Conservation (phyloP, 2,113 vertebrate genomes). For the Gallinago media region DNA sequence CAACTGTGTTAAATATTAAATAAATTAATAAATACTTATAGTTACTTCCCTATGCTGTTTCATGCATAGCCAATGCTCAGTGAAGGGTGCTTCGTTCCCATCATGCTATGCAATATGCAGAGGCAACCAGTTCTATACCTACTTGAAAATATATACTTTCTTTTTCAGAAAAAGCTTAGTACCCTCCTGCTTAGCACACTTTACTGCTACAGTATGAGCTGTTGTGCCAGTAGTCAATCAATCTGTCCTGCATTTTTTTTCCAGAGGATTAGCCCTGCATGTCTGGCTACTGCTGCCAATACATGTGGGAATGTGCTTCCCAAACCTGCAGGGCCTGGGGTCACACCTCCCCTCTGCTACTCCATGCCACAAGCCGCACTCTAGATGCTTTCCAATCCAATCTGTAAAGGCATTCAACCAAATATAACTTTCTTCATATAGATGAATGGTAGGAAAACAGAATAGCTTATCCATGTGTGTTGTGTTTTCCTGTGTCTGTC, state of each 20-base stretch:
- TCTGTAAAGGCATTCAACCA: background rate
- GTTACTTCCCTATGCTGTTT: background rate
- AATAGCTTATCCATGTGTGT: background rate
- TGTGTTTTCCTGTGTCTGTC: background rate
- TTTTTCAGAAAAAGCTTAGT: background rate
- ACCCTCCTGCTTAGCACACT: background rate
- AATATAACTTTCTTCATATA: background rate
- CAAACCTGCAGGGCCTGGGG: background rate
- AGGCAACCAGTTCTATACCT: background rate
- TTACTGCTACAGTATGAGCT: background rate
- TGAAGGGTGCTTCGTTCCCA: background rate
- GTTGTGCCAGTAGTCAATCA: background rate
- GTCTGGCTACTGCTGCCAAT: fast-evolving
- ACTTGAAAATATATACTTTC: background rate
- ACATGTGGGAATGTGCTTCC: fast-evolving
- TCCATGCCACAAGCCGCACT: fast-evolving
- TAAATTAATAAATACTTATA: background rate
- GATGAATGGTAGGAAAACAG: background rate
- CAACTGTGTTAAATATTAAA: background rate
- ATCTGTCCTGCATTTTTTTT: background rate
- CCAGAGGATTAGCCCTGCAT: background rate
- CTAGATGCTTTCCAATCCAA: background rate
- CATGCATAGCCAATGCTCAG: background rate
- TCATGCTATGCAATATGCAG: background rate
- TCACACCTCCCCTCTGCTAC: no score